Percentiles rank a stretch among this genome's conserved stretches.
These are phyloP conservation scores for Rugalucina vietnamica DNA, from an alignment of 2,888 invertebrate species.

Conservation along the genomic window DNA sequence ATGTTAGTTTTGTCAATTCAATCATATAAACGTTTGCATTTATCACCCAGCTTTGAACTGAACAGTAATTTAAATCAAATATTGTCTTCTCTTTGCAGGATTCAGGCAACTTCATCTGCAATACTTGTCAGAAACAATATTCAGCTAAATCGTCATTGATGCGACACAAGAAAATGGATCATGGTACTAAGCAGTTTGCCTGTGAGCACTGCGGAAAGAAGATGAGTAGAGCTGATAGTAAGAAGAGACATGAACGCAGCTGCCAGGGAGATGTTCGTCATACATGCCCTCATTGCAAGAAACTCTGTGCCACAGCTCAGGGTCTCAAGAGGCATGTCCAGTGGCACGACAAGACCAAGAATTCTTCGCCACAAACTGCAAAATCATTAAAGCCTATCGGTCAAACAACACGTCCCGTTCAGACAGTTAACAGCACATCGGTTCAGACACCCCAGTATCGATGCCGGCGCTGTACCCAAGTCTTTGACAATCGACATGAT, in stretches of 20 bases:
- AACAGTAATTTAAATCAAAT: neutral
- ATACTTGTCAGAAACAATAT: neutral
- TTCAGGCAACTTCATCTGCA: neutral
- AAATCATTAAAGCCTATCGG: neutral
- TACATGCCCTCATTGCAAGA: neutral
- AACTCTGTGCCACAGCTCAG: neutral
- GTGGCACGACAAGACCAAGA: neutral
- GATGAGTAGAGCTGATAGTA: neutral
- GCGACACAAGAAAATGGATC: neutral
- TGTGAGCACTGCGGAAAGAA: neutral
- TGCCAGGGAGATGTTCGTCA: neutral
- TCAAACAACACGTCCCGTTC: neutral
- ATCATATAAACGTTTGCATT: too few species aligned
- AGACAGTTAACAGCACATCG: neutral
- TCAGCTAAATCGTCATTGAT: neutral
- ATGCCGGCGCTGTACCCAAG: conserved; percentile 11
- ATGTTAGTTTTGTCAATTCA: neutral
- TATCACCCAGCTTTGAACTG: neutral
- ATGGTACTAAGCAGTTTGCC: neutral
- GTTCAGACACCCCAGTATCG: neutral
- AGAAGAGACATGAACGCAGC: neutral
- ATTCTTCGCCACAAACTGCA: neutral
- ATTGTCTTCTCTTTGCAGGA: neutral
- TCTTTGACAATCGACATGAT: neutral
- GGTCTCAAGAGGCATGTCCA: neutral